A percentile compares a stretch with the other conserved stretches of the same genome.
These are phyloP conservation scores for Gorsachius magnificus DNA, from an alignment of 2,797 vertebrate genomes.

Conservation along the genomic window DNA sequence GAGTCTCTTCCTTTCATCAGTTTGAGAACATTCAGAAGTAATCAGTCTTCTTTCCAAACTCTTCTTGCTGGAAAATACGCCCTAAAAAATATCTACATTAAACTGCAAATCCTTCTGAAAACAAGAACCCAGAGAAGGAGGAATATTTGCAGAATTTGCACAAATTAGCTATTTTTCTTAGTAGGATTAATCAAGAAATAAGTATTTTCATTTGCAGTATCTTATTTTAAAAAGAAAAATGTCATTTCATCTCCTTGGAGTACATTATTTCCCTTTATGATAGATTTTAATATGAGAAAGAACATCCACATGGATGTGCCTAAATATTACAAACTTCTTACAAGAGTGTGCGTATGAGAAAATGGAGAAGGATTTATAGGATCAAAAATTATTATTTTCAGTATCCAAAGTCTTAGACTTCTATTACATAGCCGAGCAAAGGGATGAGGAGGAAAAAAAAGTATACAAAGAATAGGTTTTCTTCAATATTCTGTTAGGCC, in stretches of 20 bases:
- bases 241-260: not conserved
- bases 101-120: not conserved
- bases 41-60: not conserved
- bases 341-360: not conserved
- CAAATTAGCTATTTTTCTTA: not conserved
- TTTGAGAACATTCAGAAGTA: not conserved
- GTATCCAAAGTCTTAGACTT: not conserved
- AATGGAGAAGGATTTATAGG: not conserved
- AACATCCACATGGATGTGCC: not conserved
- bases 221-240: not conserved
- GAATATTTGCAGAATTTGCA: not conserved
- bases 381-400: slow-evolving; percentile 2
- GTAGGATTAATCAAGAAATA: not conserved
- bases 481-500: not conserved
- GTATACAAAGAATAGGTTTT: not conserved
- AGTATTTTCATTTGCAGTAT: not conserved
- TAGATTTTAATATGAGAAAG: not conserved
- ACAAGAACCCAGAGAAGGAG: not conserved
- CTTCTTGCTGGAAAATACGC: not conserved
- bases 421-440: not conserved
- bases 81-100: not conserved
- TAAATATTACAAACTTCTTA: not conserved
- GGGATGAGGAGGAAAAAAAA: not conserved
- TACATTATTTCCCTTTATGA: not conserved
- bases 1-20: not conserved